Conservation (phyloP, 2,888 invertebrate species). For the Drosophila robusta region DNA sequence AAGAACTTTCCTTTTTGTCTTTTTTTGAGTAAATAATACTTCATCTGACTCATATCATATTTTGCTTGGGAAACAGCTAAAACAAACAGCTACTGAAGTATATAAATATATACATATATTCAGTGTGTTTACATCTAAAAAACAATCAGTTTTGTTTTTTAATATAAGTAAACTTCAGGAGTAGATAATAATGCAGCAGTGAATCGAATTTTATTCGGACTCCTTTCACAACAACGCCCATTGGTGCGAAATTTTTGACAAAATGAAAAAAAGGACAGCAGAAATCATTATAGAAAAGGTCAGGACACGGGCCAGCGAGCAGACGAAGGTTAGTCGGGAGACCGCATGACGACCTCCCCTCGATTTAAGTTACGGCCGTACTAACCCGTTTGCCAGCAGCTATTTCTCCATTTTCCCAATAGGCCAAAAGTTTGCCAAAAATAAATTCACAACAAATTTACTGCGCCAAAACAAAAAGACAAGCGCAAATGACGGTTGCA, state of each 20-base stretch:
- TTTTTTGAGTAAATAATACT: constrained; percentile 6
- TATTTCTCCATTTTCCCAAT: constrained; percentile 47
- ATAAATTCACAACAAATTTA: constrained; percentile 61
- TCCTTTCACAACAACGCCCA: constrained; percentile 12
- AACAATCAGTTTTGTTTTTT: constrained; percentile 31
- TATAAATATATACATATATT: neutral
- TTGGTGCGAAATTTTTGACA: neutral
- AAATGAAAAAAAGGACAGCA: constrained; percentile 20
- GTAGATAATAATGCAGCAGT: constrained; percentile 45
- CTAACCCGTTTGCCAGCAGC: constrained; percentile 36
- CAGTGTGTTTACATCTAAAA: constrained; percentile 14
- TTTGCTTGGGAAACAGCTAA: neutral
- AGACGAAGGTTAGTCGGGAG: constrained; percentile 39
- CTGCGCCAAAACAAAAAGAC: constrained; percentile 49
- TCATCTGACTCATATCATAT: constrained; percentile 19
- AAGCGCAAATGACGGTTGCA: constrained; percentile 42
- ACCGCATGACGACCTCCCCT: constrained; percentile 28
- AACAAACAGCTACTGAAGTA: constrained; percentile 5
- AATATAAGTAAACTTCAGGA: constrained; percentile 21
- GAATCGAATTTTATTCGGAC: constrained; percentile 29
- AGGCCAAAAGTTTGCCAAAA: constrained; percentile 58
- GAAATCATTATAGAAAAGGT: constrained; percentile 58
- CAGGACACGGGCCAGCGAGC: constrained; percentile 47
- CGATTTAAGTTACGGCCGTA: constrained; percentile 32
- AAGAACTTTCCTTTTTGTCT: too few species aligned